Conservation (phyloP, 2,888 invertebrate genomes). For the Athetis lepigone region DNA sequence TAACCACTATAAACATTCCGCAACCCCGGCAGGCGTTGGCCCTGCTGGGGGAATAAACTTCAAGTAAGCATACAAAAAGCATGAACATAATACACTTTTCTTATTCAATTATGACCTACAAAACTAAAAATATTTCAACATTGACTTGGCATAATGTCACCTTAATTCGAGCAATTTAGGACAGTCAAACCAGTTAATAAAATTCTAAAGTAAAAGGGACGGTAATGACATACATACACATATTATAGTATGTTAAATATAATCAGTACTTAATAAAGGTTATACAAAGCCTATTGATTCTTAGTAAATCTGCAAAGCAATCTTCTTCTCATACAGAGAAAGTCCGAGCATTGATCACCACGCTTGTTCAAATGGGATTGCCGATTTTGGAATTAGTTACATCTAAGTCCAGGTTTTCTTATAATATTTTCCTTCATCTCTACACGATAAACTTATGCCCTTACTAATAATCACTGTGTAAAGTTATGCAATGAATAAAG, state of each 20-base stretch:
- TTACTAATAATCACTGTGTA: too few relatives aligned
- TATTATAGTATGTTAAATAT: conserved; percentile 7
- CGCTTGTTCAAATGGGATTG: too few relatives aligned
- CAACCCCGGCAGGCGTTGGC: too few relatives aligned
- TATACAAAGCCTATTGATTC: conserved; percentile 6
- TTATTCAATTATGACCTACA: conserved; percentile 16
- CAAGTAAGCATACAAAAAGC: background rate
- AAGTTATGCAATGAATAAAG: too few relatives aligned
- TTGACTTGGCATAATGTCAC: conserved; percentile 23
- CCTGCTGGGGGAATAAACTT: too few relatives aligned
- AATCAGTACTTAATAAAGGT: background rate
- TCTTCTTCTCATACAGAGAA: background rate
- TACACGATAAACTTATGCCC: too few relatives aligned
- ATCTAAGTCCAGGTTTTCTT: too few relatives aligned
- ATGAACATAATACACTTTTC: background rate
- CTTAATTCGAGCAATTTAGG: conserved; percentile 34
- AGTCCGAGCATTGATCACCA: too few relatives aligned
- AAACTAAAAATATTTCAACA: conserved; percentile 37
- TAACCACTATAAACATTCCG: too few relatives aligned
- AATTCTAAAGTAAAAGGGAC: conserved; percentile 52
- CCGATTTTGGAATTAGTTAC: too few relatives aligned
- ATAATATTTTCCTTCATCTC: too few relatives aligned
- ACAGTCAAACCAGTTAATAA: conserved; percentile 40
- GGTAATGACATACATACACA: conserved; percentile 54
- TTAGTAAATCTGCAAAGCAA: background rate